Conservation (phyloP, 2,113 vertebrate genomes). For the Chrysemys picta region DNA sequence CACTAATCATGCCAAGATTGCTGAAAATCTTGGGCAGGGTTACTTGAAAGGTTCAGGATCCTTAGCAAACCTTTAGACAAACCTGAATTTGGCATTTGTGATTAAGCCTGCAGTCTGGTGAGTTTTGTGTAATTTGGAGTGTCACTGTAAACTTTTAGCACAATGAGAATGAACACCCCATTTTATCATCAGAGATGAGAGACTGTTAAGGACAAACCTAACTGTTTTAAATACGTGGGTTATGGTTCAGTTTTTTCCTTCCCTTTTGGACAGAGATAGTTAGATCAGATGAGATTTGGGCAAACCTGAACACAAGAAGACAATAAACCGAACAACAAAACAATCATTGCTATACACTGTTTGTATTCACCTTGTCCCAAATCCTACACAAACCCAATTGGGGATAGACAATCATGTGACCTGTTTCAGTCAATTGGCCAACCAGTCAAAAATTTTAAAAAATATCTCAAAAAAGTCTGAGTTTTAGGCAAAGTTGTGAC, state of each 20-base stretch:
- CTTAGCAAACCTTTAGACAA: not conserved
- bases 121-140: not conserved
- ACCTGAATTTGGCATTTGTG: not conserved
- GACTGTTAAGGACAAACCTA: not conserved
- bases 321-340: not conserved
- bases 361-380: not conserved
- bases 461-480: not conserved
- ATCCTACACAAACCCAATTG: not conserved
- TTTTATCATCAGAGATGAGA: not conserved
- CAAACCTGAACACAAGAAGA: not conserved
- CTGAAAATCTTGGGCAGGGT: not conserved
- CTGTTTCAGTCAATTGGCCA: not conserved
- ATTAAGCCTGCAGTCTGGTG: not conserved
- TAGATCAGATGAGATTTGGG: not conserved
- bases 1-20: not conserved
- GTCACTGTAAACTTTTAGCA: not conserved
- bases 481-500: accelerated
- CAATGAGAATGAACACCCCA: not conserved
- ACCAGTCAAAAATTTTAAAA: not conserved
- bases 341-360: not conserved
- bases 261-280: not conserved
- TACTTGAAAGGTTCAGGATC: not conserved
- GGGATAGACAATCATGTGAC: not conserved
- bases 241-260: not conserved
- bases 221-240: not conserved